Conservation (phyloP, 2,113 vertebrate species). For the Ploceus nigricollis region DNA sequence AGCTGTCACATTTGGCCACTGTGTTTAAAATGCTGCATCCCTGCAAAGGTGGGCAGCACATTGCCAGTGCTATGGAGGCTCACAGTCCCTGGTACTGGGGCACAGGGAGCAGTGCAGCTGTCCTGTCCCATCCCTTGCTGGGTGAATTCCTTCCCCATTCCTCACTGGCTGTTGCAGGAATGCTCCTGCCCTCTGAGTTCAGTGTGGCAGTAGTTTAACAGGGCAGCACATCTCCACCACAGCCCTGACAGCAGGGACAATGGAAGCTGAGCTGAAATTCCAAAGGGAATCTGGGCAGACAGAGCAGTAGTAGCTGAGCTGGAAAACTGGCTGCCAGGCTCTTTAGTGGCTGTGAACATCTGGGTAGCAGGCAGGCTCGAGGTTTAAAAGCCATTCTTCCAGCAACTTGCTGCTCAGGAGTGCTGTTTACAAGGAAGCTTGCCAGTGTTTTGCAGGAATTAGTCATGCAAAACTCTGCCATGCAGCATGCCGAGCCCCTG, state of each 20-base stretch:
- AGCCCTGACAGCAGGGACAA: background rate
- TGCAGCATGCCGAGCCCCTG: background rate
- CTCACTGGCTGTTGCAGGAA: background rate
- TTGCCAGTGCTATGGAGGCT: background rate
- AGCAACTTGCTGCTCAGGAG: background rate
- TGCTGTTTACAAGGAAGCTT: background rate
- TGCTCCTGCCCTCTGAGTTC: background rate
- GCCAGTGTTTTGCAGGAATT: slow-evolving; percentile 19
- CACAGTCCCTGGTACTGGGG: background rate
- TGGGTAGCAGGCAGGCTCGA: background rate
- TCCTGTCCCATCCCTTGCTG: background rate
- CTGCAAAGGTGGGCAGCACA: background rate
- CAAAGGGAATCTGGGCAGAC: background rate
- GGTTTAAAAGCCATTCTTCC: slow-evolving; percentile 1
- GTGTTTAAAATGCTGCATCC: background rate
- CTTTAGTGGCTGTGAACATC: background rate
- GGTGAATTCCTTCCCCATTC: background rate
- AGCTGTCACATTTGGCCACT: background rate
- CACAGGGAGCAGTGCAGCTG: background rate
- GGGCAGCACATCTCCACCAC: background rate
- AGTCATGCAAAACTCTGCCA: background rate
- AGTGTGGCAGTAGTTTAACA: background rate
- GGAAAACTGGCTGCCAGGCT: background rate
- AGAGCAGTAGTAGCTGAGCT: background rate
- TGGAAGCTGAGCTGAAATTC: background rate